Conservation (phyloP, 1,140 invertebrate genomes). For the Antheraea mylitta region DNA sequence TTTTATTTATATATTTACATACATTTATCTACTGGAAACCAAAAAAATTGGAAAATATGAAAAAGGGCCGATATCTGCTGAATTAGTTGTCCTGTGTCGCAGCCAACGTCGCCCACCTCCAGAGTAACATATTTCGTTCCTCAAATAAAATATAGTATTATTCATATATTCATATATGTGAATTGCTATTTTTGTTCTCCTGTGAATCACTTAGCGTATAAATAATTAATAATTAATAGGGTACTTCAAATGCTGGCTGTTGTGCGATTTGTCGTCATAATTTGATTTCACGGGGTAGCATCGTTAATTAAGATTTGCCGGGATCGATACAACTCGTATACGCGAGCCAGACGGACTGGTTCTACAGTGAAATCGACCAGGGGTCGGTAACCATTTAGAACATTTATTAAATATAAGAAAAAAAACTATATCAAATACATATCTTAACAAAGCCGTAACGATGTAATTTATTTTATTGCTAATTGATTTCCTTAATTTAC, state of each 20-base stretch:
- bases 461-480: constrained; percentile 18
- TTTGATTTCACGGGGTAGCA: constrained; percentile 61
- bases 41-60: too few relatives aligned
- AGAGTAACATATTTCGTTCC: too few relatives aligned
- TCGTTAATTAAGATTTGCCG: constrained; percentile 66
- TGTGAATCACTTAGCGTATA: constrained; percentile 28
- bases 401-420: constrained; percentile 21
- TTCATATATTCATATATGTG: too few relatives aligned
- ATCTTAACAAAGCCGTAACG: constrained; percentile 14
- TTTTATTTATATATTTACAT: too few relatives aligned
- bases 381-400: constrained; percentile 55
- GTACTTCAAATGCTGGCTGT: constrained; percentile 44
- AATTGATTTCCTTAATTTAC: constrained; percentile 17
- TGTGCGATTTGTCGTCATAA: constrained; percentile 63
- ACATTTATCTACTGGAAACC: too few relatives aligned
- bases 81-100: too few relatives aligned
- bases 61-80: too few relatives aligned
- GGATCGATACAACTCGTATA: constrained; percentile 46
- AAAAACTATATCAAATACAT: constrained; percentile 2
- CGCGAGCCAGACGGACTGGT: constrained; percentile 43
- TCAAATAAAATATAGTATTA: too few relatives aligned
- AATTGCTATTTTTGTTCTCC: too few relatives aligned
- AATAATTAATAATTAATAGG: constrained; percentile 31
- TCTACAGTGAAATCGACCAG: constrained; percentile 60
- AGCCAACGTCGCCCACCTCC: too few relatives aligned